Evolutionary conservation across 2,888 invertebrate species (phyloP), one percentile per base, ranked within the genome.

Genomic region (Molorchus minor): DNA sequence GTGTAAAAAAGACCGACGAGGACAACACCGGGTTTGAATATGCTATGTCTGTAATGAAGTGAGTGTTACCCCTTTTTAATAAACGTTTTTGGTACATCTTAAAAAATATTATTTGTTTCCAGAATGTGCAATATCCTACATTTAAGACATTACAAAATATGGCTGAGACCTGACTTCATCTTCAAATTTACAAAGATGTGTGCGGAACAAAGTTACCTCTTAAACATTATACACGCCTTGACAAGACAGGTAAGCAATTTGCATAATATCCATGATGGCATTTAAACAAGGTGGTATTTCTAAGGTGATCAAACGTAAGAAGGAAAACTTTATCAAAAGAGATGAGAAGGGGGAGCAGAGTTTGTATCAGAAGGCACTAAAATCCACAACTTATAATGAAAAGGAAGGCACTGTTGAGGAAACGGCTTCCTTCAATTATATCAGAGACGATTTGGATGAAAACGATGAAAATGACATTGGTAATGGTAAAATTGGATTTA

Each of bases 391-490:
- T 21, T 45, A 40, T 20, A 56, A 62, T 7, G 64, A 61, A 30
- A 36, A 25, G 1, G 47, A 65, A 8, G 56, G 57, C 10, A 10
- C 25, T 3, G 59, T 64, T 1, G 58, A 62, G 8, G 64, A 66
- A 44, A 62, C 58, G 12, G 68, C 54, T 44, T 62, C 51, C 58
- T 53, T 36, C 20, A 68, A 68, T 19, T 71, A 67, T 25, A 56
- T 92, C 3, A 90, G 89, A 75, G 93, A 93, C 73, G 93, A 93
- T 80, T 83, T 93, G 70, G 92, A 92, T 75, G 91, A 75, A 35
- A 74, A 90, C 40, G 92, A 93, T 56, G 89, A 89, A 51, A 87
- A 87, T 64, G 91, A 92, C 74, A 87, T 92, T 56, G 91, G 92
- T 58, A 57, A 67, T 20, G 13, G 13, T 10, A 20, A 3, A n/a